Percentiles rank a stretch among this genome's conserved stretches.
These are phyloP conservation scores for Calameuta idolon DNA, from an alignment of 2,888 invertebrate species.

Conservation along the genomic window DNA sequence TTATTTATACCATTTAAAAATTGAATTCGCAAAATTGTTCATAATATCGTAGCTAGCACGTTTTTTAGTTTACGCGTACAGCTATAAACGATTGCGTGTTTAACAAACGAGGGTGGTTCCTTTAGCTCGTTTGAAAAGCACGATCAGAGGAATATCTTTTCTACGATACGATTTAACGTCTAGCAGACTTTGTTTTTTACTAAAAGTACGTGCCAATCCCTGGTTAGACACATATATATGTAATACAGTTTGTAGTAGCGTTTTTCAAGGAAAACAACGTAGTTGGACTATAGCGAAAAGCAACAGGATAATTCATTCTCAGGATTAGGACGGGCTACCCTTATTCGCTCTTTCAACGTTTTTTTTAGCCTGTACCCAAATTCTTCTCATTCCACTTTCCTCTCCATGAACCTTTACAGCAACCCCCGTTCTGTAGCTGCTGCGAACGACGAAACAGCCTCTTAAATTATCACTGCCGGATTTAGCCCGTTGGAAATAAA, in stretches of 20 bases:
- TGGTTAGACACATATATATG: not conserved
- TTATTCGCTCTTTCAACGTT: not conserved
- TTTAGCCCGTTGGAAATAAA: conserved; percentile 20
- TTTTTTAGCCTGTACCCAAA: not conserved
- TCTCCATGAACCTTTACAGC: not conserved
- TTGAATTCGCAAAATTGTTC: too few relatives aligned
- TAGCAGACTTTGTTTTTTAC: not conserved
- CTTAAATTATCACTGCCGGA: conserved; percentile 24
- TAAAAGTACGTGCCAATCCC: not conserved
- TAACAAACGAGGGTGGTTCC: not conserved
- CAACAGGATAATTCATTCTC: conserved; percentile 21
- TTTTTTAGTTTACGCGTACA: too few relatives aligned
- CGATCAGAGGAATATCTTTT: not conserved
- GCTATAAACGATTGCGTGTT: too few relatives aligned
- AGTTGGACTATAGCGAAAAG: not conserved
- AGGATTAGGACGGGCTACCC: conserved; percentile 15
- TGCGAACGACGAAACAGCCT: conserved; percentile 17
- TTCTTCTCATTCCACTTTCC: not conserved
- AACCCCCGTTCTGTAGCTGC: not conserved
- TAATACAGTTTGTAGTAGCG: not conserved
- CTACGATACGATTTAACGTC: not conserved
- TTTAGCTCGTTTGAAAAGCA: not conserved
- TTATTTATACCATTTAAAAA: too few relatives aligned
- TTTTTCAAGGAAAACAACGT: not conserved
- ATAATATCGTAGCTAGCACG: too few relatives aligned